Evolutionary conservation across 2,888 invertebrate genomes (phyloP).

Genomic region (Phorcus lineatus): DNA sequence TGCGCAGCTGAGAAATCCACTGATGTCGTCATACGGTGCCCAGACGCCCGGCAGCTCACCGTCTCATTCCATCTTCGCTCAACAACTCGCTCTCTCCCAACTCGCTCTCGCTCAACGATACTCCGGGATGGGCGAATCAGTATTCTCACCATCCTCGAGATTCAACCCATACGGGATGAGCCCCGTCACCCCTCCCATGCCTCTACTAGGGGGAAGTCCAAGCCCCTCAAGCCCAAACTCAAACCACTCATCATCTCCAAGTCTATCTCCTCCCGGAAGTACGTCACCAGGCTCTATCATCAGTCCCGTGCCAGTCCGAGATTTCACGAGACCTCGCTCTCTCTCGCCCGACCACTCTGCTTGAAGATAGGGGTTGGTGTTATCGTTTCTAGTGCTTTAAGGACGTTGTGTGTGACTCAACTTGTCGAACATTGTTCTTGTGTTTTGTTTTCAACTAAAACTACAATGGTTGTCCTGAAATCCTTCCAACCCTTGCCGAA

Average conservation of each 20-base stretch:
- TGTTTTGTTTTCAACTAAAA: not conserved
- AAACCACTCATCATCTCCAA: slow-evolving; percentile 25
- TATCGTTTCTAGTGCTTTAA: not conserved
- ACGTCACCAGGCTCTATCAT: slow-evolving; percentile 24
- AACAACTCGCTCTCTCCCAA: slow-evolving; percentile 8
- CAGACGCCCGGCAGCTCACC: not conserved
- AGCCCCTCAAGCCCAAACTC: slow-evolving; percentile 27
- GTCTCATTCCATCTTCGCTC: slow-evolving; percentile 25
- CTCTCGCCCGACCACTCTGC: slow-evolving; percentile 1
- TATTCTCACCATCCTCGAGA: not conserved
- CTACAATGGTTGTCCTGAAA: not conserved
- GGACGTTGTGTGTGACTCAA: not conserved
- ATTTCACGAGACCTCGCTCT: slow-evolving; percentile 1
- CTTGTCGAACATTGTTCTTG: slow-evolving; percentile 1
- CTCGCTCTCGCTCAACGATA: slow-evolving; percentile 25
- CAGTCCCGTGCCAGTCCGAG: slow-evolving; percentile 25
- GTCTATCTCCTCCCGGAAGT: slow-evolving; percentile 23
- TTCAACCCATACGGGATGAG: slow-evolving; percentile 23
- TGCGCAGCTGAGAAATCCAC: slow-evolving; percentile 4
- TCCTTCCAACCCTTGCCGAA: not conserved
- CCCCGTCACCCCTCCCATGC: not conserved
- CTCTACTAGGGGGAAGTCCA: not conserved
- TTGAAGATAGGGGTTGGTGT: not conserved
- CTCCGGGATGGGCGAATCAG: slow-evolving; percentile 13
- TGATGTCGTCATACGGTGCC: not conserved